phyloP scores from a whole-genome alignment of 1,140 invertebrate genomes.

The Lerema accius region DNA sequence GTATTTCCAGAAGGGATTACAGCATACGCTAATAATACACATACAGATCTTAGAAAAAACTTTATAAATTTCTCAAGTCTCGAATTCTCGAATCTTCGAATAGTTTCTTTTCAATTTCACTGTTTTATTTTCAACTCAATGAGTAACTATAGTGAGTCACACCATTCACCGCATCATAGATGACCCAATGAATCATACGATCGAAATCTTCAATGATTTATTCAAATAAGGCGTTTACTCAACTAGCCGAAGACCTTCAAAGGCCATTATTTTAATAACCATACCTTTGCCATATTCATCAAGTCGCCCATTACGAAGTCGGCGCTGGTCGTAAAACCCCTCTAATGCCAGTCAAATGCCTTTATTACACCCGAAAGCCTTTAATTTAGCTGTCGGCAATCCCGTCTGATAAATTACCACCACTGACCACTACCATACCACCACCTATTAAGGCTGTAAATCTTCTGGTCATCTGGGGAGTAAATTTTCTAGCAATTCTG shows the following conservation, averaged over 20 bases:
- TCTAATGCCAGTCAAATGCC: slow-evolving; percentile 38
- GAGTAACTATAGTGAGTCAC: too few species aligned
- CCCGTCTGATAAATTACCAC: slow-evolving; percentile 49
- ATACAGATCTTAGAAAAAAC: too few species aligned
- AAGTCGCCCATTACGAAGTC: slow-evolving; percentile 20
- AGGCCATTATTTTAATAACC: slow-evolving; percentile 29
- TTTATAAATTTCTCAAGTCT: too few species aligned
- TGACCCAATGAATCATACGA: background rate
- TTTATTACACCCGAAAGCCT: slow-evolving; percentile 40
- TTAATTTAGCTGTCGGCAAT: slow-evolving; percentile 54
- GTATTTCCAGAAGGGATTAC: too few species aligned
- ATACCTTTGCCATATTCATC: slow-evolving; percentile 29
- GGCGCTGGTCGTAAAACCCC: slow-evolving; percentile 25
- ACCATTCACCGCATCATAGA: background rate
- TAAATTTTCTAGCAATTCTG: slow-evolving; percentile 30
- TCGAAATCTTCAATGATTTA: background rate
- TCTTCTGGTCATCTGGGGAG: slow-evolving; percentile 41
- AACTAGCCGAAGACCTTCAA: slow-evolving; percentile 10
- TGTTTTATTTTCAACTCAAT: too few species aligned
- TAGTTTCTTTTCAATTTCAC: too few species aligned
- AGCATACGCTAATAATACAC: too few species aligned
- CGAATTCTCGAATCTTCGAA: too few species aligned
- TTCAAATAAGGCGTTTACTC: background rate
- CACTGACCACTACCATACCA: slow-evolving; percentile 49
- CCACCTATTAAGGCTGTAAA: slow-evolving; percentile 60